These are phyloP conservation scores for Stenopsyche tienmushanensis DNA, from an alignment of 1,140 invertebrate species.

Conservation along the genomic window DNA sequence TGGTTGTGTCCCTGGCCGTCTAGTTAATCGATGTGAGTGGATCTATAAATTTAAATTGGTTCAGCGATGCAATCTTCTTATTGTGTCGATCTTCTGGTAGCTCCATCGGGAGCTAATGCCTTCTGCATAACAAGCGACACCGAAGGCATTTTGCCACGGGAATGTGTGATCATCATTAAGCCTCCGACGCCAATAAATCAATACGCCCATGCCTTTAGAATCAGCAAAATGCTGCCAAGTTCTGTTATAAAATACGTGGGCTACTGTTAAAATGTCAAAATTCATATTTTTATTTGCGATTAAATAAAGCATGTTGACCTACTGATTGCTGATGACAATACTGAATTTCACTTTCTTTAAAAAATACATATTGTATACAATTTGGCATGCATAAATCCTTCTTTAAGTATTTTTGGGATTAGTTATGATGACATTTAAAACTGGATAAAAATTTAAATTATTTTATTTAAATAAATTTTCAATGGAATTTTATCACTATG, in stretches of 20 bases:
- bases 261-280: neutral
- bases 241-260: neutral
- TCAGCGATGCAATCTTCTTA: conserved; percentile 18
- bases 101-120: neutral
- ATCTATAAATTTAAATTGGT: conserved; percentile 32
- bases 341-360: too few species aligned
- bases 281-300: too few species aligned
- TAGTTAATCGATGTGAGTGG: conserved; percentile 27
- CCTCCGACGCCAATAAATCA: neutral
- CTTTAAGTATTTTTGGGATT: too few species aligned
- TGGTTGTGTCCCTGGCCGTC: conserved; percentile 12
- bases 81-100: conserved; percentile 15
- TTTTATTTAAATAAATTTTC: too few species aligned
- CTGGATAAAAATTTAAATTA: too few species aligned
- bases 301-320: too few species aligned
- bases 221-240: conserved; percentile 1
- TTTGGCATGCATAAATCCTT: too few species aligned
- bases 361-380: too few species aligned
- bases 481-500: too few species aligned
- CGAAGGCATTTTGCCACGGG: neutral
- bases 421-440: too few species aligned
- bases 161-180: conserved; percentile 15
- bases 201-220: too few species aligned
- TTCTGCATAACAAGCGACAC: neutral
- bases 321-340: too few species aligned